phyloP scores from a whole-genome alignment of 2,888 invertebrate species.

The Mystacides longicornis region DNA sequence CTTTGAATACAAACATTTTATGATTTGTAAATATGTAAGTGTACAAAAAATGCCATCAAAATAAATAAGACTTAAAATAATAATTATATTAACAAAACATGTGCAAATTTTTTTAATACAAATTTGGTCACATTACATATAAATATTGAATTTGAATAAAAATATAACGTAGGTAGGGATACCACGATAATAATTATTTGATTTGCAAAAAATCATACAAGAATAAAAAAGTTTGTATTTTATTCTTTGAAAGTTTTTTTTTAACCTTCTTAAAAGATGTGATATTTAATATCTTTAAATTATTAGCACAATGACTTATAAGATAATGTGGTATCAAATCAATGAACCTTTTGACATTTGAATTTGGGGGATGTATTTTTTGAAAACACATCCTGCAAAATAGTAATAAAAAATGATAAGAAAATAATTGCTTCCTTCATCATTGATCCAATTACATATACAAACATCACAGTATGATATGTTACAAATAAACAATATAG shows the following conservation, averaged over 20 bases:
- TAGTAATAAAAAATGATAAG: too few relatives aligned
- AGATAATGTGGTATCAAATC: neutral
- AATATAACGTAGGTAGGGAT: neutral
- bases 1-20: too few relatives aligned
- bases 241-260: neutral
- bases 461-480: slow-evolving; percentile 1
- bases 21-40: neutral
- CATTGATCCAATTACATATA: neutral
- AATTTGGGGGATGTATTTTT: too few relatives aligned
- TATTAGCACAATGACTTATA: neutral
- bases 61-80: neutral
- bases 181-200: neutral
- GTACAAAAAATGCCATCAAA: neutral
- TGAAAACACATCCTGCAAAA: too few relatives aligned
- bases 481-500: neutral
- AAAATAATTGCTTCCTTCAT: neutral
- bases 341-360: too few relatives aligned
- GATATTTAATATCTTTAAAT: neutral
- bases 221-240: neutral
- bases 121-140: neutral
- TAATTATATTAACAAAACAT: neutral
- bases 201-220: too few relatives aligned
- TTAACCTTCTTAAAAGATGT: neutral
- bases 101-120: neutral
- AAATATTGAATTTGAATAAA: neutral